Evolutionary conservation across 2,888 invertebrate species (phyloP), one percentile per base, ranked within the genome.

Genomic region (Nomada goodeniana): DNA sequence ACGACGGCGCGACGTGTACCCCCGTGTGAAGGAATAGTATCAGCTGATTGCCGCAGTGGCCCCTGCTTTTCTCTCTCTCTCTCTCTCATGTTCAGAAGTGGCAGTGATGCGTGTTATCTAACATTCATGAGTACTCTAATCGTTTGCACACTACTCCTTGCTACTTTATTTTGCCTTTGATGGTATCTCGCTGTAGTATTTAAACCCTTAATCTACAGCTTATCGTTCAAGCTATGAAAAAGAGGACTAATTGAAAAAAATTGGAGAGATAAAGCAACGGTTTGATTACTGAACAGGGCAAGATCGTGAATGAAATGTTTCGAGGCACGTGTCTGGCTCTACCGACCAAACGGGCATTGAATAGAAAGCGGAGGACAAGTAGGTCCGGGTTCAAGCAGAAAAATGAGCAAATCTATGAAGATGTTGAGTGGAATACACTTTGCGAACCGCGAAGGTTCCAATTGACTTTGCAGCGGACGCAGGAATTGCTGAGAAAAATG

Each of bases 1-100:
- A 2, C 36, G 20, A 18, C 15, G n/a, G 57, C 36, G n/a, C 29
- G 10, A 42, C 9, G 15, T 53, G 18, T 29, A 52, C 59, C 36
- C 59, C 79, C 74, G 42, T 76, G 74, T 29, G n/a, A 44, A 61
- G 11, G n/a, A 11, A 18, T 2, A 29, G 26, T 13, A 77, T 64
- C 83, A 86, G 86, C 83, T 86, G 78, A 76, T 64, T 18, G 23
- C 36, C 1, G 64, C 53, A 18, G 63, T 71, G 15, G 29, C 59
- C 26, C 52, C 44, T 18, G 57, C 11, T 13, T 10, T n/a, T 65
- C 47, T 20, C n/a, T 36, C 36, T 29, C 29, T 36, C 36, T 29
- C 26, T 26, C 26, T 11, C 15, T n/a, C 7, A 11, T 7, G 15
- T 29, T 57, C 15, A 13, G 26, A 23, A 36, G 3, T 57, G 44